Evolutionary conservation across 2,113 vertebrate species (phyloP), one percentile per base, ranked within the genome.

Genomic region (Tyto alba): DNA sequence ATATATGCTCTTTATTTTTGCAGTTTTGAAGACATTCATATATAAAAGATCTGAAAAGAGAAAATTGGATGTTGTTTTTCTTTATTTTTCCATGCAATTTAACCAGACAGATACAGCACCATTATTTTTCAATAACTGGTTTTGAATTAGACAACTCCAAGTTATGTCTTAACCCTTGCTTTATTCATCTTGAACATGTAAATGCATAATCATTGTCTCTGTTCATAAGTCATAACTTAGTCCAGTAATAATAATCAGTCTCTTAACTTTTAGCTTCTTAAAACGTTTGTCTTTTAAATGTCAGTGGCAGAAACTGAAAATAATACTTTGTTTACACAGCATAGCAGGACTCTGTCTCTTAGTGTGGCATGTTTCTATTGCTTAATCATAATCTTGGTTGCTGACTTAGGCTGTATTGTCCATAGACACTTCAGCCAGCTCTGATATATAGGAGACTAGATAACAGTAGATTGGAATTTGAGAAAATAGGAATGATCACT

Each of bases 261-360:
- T n/a, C n/a, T 68, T 76, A 72, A 9, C 0, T 69, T 86, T 84
- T 47, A 19, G 2, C n/a, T 73, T 83, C 14, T 84, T 81, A 25
- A 67, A 79, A 16, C 23, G 6, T 75, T 88, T 88, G 10, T 32
- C 19, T 67, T 89, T 77, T 47, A 77, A 89, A 74, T 50, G 32
- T 38, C 7, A 17, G 3, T 38, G 9, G 14, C 23, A 56, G 50
- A 90, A 85, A 85, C 11, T 36, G 45, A 90, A 79, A 91, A 79
- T 10, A 74, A 36, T 56, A 23, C 2, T 41, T 63, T 19, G 6
- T 75, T 63, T 55, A 20, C 3, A 9, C 16, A 60, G 15, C 29
- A n/a, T 23, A 76, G 2, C 0, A 0, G 4, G 3, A 4, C 41
- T 52, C 25, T 88, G 5, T 9, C 38, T 50, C 27, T 57, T 76